Evolutionary conservation across 2,797 vertebrate species (phyloP).

Genomic region (Esox lucius): DNA sequence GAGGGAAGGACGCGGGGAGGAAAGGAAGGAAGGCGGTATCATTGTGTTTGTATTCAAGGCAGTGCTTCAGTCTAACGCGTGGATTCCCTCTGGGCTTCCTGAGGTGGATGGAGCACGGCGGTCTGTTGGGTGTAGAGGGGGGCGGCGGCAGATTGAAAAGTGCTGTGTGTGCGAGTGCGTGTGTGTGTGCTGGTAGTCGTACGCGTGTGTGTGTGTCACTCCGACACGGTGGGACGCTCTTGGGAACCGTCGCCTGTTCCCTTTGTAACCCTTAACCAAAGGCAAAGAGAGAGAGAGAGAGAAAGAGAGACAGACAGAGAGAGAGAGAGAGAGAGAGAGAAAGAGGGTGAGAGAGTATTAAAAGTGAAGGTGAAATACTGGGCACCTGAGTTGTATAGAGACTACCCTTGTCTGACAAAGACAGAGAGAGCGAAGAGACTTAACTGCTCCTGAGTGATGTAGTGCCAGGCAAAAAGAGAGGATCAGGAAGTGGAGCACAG

Average conservation of each 20-base stretch:
- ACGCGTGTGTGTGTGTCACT: not conserved
- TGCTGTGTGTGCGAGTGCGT: slow-evolving; percentile 17
- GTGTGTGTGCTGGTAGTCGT: not conserved
- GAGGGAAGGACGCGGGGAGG: too few species aligned
- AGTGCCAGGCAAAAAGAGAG: not conserved
- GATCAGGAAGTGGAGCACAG: too few species aligned
- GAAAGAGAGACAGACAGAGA: not conserved
- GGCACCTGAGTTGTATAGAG: too few species aligned
- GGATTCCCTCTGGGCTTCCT: not conserved
- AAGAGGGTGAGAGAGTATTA: not conserved
- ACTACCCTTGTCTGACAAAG: too few species aligned
- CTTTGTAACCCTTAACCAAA: not conserved
- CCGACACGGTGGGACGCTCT: not conserved
- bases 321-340: not conserved
- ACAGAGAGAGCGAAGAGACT: not conserved
- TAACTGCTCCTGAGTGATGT: not conserved
- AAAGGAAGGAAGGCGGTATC: too few species aligned
- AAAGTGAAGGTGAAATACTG: too few species aligned
- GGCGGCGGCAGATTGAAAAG: not conserved
- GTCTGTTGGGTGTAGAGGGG: not conserved
- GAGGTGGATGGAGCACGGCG: not conserved
- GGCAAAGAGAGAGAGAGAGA: not conserved
- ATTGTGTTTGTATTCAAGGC: not conserved
- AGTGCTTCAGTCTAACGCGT: not conserved
- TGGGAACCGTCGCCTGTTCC: not conserved